A percentile compares a stretch with the other conserved stretches of the same genome.
These are phyloP conservation scores for Tragelaphus imberbis DNA, from an alignment of 2,113 vertebrate genomes.

Conservation along the genomic window DNA sequence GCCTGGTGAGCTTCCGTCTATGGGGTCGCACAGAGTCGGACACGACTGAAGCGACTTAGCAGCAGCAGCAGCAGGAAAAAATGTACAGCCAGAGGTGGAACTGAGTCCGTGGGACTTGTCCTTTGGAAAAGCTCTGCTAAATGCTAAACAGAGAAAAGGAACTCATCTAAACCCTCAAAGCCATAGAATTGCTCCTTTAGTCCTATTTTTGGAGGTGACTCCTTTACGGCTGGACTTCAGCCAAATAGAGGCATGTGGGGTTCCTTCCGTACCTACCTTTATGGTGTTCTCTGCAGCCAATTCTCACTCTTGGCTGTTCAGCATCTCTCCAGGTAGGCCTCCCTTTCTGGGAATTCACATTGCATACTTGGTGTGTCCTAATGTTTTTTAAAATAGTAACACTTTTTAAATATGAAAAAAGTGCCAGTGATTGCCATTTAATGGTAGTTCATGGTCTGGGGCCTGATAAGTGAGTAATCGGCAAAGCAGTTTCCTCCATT, in stretches of 20 bases:
- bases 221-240: neutral
- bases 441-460: neutral
- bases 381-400: neutral
- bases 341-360: neutral
- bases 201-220: neutral
- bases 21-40: too few relatives aligned
- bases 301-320: neutral
- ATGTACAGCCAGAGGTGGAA: neutral
- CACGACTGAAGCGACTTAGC: too few relatives aligned
- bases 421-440: neutral
- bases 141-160: neutral
- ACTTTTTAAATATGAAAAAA: neutral
- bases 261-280: neutral
- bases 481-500: neutral
- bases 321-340: neutral
- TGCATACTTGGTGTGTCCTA: neutral
- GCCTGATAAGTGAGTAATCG: neutral
- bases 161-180: neutral
- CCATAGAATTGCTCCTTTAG: neutral
- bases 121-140: neutral
- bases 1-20: too few relatives aligned
- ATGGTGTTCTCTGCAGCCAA: neutral
- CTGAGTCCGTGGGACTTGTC: neutral
- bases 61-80: too few relatives aligned
- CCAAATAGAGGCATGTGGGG: neutral